phyloP scores from a whole-genome alignment of 2,888 invertebrate genomes.

The Hirudinaria manillensis region DNA sequence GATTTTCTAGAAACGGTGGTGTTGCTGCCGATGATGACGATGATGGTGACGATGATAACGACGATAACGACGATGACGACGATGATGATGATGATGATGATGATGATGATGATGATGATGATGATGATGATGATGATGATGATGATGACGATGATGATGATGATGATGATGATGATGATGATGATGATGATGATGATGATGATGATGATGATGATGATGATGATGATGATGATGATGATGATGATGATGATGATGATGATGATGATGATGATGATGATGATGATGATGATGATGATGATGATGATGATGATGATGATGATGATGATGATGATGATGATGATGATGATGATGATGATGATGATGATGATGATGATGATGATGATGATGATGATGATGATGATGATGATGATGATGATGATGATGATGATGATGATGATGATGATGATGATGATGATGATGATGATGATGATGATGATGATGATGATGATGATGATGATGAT shows the following conservation, averaged over 20 bases:
- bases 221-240: conserved; percentile 47
- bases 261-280: conserved; percentile 47
- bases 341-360: conserved; percentile 23
- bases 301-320: conserved; percentile 27
- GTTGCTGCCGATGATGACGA: conserved; percentile 53
- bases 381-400: conserved; percentile 28
- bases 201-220: conserved; percentile 47
- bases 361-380: conserved; percentile 26
- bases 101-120: conserved; percentile 32
- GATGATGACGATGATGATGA: conserved; percentile 30
- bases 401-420: conserved; percentile 17
- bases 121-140: conserved; percentile 32
- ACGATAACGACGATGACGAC: conserved; percentile 53
- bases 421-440: conserved; percentile 24
- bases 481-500: conserved; percentile 32
- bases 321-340: conserved; percentile 54
- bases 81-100: conserved; percentile 32
- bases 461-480: conserved; percentile 31
- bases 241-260: conserved; percentile 47
- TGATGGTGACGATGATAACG: conserved; percentile 5
- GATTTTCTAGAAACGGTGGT: not conserved
- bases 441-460: conserved; percentile 42
- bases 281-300: conserved; percentile 47
- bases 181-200: conserved; percentile 54
- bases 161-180: conserved; percentile 30